phyloP scores from a whole-genome alignment of 1,140 invertebrate species.

The Physella acuta region DNA sequence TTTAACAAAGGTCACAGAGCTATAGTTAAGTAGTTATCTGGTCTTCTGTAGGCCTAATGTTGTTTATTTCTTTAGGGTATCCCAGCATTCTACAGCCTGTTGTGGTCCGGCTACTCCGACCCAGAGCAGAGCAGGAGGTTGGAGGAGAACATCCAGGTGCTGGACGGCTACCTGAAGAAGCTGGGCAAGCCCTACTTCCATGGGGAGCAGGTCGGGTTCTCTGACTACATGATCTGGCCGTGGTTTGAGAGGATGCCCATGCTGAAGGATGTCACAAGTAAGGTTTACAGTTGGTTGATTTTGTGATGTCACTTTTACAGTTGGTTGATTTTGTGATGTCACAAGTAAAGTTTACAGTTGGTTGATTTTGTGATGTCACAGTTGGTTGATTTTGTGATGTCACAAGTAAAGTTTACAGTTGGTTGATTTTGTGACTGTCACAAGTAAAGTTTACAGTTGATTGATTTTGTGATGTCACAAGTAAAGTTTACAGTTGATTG shows the following conservation, averaged over 20 bases:
- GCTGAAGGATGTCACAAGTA: conserved; percentile 30
- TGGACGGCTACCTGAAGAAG: conserved; percentile 28
- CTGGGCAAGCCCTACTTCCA: conserved; percentile 30
- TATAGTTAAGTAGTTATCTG: no score
- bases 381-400: conserved; percentile 16
- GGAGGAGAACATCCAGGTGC: conserved; percentile 14
- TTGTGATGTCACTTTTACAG: neutral
- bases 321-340: conserved; percentile 14
- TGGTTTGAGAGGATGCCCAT: conserved; percentile 42
- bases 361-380: neutral
- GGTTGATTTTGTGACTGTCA: neutral
- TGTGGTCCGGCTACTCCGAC: conserved; percentile 24
- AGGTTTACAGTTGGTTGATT: neutral
- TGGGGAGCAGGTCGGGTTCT: conserved; percentile 31
- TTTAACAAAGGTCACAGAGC: no score
- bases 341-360: conserved; percentile 27
- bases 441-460: neutral
- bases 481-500: no score
- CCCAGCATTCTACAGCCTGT: conserved; percentile 32
- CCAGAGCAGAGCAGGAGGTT: conserved; percentile 22
- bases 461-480: no score
- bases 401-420: conserved; percentile 26
- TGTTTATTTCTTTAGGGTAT: conserved; percentile 25
- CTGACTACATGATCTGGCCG: conserved; percentile 45
- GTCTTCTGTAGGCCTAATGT: no score